These are phyloP conservation scores for Macrochelys suwanniensis DNA, from an alignment of 2,797 vertebrate genomes.

Conservation along the genomic window DNA sequence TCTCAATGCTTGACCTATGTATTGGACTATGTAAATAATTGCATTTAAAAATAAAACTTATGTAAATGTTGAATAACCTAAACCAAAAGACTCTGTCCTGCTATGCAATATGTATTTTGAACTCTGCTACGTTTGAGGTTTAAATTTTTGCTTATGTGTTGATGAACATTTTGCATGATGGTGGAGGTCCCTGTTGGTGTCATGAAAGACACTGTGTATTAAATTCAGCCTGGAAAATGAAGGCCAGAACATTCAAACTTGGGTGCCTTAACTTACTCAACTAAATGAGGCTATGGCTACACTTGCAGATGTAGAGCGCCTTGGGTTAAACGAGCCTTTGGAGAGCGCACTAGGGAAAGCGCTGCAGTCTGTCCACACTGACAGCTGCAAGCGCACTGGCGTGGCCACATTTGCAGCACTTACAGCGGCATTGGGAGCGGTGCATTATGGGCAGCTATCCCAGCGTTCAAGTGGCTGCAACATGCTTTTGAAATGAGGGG, in stretches of 20 bases:
- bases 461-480: too few relatives aligned
- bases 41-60: neutral
- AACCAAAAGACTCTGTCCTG: neutral
- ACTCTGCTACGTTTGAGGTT: neutral
- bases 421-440: too few relatives aligned
- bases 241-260: neutral
- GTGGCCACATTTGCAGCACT: too few relatives aligned
- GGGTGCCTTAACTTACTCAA: neutral
- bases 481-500: too few relatives aligned
- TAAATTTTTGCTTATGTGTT: neutral
- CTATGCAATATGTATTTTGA: neutral
- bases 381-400: too few relatives aligned
- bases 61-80: neutral
- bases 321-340: too few relatives aligned
- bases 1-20: neutral
- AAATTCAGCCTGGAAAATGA: neutral
- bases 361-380: too few relatives aligned
- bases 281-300: neutral
- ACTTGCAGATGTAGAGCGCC: too few relatives aligned
- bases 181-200: neutral
- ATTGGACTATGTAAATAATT: neutral
- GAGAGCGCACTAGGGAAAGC: too few relatives aligned
- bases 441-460: too few relatives aligned
- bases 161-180: neutral
- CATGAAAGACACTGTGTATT: neutral